Base-by-base conservation (phyloP, 2,797 vertebrate species). In the Schizopygopsis pylzovi region DNA sequence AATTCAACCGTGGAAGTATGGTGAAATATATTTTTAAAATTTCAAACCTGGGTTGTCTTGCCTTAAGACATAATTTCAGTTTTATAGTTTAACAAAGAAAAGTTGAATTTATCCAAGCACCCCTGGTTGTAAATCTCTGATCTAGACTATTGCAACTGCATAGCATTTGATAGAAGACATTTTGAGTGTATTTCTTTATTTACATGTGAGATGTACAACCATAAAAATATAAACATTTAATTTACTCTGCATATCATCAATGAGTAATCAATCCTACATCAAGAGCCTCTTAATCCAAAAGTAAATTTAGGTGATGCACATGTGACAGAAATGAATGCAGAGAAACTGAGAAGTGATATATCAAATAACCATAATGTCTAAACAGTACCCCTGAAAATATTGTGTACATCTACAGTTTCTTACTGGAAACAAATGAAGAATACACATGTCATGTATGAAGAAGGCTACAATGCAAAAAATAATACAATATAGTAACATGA, bases 181-280 rank as follows among this genome's bases (percentile, higher is more conserved):
- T 79, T 91, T 33, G 82, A 91, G 91, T 93, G 82, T 90, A 90
- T 95, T 96, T 96, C 95, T 96, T 96, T 96, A 96, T 96, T 96
- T 96, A 96, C 95, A 94, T 91, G 93, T 93, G 93, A 92, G 93
- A 95, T 95, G 92, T 95, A 95, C 93, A 96, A 93, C 92, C 89
- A 93, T 93, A 94, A 94, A 93, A 92, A 95, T 95, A 96, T 95
- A 95, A 93, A 96, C 94, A 94, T 85, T 93, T 93, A 89, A 90
- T 85, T 76, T 92, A 91, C 91, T 89, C 91, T 93, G 92, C 93
- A 92, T 90, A 86, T 91, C 87, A 91, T 87, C 89, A 90, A 90
- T 88, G 88, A 91, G 91, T 86, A 83, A 18, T 47, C 43, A 85
- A 52, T 54, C 9, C 59, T 86, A 67, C 52, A 86, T 78, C 78